Percentiles rank a stretch among this genome's conserved stretches.
Evolutionary conservation across 2,113 vertebrate genomes (phyloP).

Genomic region (Scopus umbretta): DNA sequence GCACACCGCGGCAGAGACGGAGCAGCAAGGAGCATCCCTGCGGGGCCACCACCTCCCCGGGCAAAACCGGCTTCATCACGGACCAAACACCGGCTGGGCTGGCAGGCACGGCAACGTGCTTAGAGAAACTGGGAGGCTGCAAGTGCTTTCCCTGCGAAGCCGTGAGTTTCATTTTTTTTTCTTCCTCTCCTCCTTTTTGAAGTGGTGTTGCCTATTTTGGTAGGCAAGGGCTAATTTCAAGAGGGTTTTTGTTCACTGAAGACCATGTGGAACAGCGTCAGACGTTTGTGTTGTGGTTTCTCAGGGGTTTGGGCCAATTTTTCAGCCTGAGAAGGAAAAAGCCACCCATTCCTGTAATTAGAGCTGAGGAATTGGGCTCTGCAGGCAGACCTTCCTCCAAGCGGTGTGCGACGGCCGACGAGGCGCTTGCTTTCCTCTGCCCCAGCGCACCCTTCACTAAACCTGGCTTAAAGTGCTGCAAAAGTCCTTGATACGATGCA

Average conservation of each 20-base stretch:
- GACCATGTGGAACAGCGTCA: constrained; percentile 12
- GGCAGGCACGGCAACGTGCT: neutral
- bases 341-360: constrained; percentile 43
- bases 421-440: neutral
- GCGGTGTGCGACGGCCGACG: fast-evolving
- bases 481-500: neutral
- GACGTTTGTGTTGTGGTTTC: constrained; percentile 38
- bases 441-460: neutral
- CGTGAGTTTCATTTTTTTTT: neutral
- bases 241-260: neutral
- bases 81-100: neutral
- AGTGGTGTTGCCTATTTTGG: constrained; percentile 43
- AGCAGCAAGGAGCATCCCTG: neutral
- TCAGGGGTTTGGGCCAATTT: constrained; percentile 29
- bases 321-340: constrained; percentile 52
- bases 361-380: neutral
- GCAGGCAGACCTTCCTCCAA: neutral
- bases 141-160: neutral
- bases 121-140: neutral
- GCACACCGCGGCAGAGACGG: fast-evolving
- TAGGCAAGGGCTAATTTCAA: constrained; percentile 17
- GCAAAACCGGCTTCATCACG: neutral
- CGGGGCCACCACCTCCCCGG: neutral
- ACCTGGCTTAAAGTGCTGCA: neutral
- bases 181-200: neutral